phyloP scores from a whole-genome alignment of 1,140 invertebrate genomes.

The Hyles euphorbiae region DNA sequence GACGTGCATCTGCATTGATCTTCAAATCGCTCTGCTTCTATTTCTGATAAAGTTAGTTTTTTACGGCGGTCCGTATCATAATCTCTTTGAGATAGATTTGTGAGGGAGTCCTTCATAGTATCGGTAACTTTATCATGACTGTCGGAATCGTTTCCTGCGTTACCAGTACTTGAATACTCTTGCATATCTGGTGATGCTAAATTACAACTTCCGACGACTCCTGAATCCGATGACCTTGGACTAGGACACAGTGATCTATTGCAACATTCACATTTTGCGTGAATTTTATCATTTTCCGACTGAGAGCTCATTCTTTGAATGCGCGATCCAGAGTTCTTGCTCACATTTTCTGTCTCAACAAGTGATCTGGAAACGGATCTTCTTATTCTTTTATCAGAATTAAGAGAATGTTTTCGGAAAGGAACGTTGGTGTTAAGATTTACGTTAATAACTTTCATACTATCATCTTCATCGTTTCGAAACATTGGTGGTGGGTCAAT shows the following conservation, averaged over 20 bases:
- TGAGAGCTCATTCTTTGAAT: slow-evolving; percentile 63
- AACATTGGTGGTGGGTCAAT: slow-evolving; percentile 77
- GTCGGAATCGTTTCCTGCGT: slow-evolving; percentile 51
- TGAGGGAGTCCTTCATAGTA: slow-evolving; percentile 34
- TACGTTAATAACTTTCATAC: slow-evolving; percentile 62
- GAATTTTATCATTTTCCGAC: slow-evolving; percentile 46
- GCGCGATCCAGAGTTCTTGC: slow-evolving; percentile 34
- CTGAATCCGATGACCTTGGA: slow-evolving; percentile 86
- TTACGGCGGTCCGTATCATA: slow-evolving; percentile 47
- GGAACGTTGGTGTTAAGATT: slow-evolving; percentile 61
- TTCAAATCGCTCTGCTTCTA: slow-evolving; percentile 81
- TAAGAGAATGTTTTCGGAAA: slow-evolving; percentile 68
- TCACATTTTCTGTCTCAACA: slow-evolving; percentile 58
- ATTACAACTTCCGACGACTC: slow-evolving; percentile 87
- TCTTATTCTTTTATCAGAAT: slow-evolving; percentile 70
- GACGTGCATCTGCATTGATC: slow-evolving; percentile 83
- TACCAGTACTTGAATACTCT: slow-evolving; percentile 40
- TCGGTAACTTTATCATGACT: slow-evolving; percentile 45
- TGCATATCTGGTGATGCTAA: slow-evolving; percentile 79
- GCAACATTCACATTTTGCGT: slow-evolving; percentile 77
- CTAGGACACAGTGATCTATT: slow-evolving; percentile 77
- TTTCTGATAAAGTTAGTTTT: slow-evolving; percentile 74
- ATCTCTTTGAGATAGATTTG: slow-evolving; percentile 35
- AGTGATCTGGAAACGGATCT: slow-evolving; percentile 64
- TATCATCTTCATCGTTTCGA: slow-evolving; percentile 62